Conservation (phyloP, 2,113 vertebrate species). For the Polyodon spathula region DNA sequence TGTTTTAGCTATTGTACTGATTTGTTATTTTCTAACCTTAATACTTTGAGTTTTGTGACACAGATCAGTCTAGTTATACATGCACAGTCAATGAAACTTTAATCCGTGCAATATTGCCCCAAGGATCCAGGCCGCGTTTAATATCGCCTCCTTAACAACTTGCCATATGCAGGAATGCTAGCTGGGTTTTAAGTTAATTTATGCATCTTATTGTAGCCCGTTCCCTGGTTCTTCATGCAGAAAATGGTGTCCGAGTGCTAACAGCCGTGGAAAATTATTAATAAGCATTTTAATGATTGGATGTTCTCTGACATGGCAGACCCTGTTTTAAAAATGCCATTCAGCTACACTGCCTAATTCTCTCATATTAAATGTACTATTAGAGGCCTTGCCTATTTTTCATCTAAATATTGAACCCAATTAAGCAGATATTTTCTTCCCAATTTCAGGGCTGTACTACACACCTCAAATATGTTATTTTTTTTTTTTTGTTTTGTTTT, state of each 20-base stretch:
- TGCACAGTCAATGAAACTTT: conserved; percentile 4
- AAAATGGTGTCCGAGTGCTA: conserved; percentile 17
- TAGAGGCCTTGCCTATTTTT: no score
- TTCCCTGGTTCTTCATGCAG: conserved; percentile 16
- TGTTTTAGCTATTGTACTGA: background rate
- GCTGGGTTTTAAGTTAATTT: conserved; percentile 20
- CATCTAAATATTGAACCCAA: no score
- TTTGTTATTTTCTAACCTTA: conserved; percentile 10
- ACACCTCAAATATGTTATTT: no score
- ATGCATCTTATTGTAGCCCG: conserved; percentile 20
- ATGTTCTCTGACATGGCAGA: background rate
- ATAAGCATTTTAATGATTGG: conserved; percentile 15
- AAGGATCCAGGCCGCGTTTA: conserved; percentile 21
- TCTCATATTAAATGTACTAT: background rate
- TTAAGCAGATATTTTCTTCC: no score
- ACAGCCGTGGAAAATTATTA: conserved; percentile 10
- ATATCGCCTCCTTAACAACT: conserved; percentile 18
- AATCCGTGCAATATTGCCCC: conserved; percentile 12
- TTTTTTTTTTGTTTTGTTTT: no score
- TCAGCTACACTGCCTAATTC: background rate
- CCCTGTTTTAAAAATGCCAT: background rate
- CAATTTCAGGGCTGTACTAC: no score
- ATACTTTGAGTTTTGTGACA: conserved; percentile 8
- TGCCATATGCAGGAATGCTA: conserved; percentile 15
- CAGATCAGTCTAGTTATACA: conserved; percentile 16